Conservation (phyloP, 2,888 invertebrate species). For the Agapostemon virescens region DNA sequence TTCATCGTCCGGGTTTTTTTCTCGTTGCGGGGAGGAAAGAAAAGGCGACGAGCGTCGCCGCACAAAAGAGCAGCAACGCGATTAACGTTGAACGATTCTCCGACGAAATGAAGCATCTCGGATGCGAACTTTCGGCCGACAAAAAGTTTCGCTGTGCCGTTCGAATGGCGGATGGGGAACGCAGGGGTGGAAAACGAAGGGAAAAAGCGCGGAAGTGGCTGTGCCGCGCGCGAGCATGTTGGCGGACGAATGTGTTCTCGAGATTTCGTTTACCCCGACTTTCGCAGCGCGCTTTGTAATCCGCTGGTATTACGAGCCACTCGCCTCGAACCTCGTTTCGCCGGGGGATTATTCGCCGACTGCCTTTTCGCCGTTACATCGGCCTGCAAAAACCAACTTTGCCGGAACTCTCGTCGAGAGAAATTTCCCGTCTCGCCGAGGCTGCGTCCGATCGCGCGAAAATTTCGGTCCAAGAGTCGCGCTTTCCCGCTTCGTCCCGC, state of each 20-base stretch:
- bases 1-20: not conserved
- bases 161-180: not conserved
- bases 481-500: no score
- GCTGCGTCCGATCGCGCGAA: not conserved
- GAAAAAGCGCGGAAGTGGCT: not conserved
- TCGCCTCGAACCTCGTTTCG: slow-evolving; percentile 30
- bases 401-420: not conserved
- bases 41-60: not conserved
- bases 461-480: no score
- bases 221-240: not conserved
- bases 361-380: slow-evolving; percentile 18
- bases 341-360: slow-evolving; percentile 8
- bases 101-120: not conserved
- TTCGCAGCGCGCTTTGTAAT: slow-evolving; percentile 47
- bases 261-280: slow-evolving; percentile 49
- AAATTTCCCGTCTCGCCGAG: not conserved
- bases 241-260: slow-evolving; percentile 18
- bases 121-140: not conserved
- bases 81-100: slow-evolving; percentile 1
- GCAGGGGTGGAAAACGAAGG: not conserved
- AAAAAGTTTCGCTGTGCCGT: not conserved
- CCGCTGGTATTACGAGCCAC: slow-evolving; percentile 41
- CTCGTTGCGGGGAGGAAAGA: not conserved
- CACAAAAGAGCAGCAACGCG: not conserved
- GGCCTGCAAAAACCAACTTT: not conserved